Evolutionary conservation across 2,888 invertebrate genomes (phyloP), one percentile per base, ranked within the genome.

Genomic region (Masnerella sp.): DNA sequence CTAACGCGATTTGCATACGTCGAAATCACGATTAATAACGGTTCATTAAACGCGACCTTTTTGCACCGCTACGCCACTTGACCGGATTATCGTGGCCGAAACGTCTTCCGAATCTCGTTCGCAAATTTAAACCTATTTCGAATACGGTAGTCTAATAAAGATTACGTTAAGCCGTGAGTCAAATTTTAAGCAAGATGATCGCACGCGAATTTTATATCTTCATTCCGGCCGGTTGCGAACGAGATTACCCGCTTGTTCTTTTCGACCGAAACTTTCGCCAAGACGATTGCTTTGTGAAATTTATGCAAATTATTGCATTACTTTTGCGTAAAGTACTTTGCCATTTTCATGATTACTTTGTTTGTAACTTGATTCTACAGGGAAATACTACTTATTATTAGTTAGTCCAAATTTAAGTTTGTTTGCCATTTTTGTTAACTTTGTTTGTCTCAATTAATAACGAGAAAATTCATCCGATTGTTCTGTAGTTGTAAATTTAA

Each of bases 141-240:
- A 34, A 56, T 52, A 54, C 65, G 47, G 72, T 67, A 67, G 59
- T 52, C 61, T 67, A 67, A 72, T 72, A 67, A 61, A 72, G 67
- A 67, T 72, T 61, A 65, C 49, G 22, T 17, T 56, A 52, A 65
- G 45, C 45, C 20, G 43, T 51, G 45, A 71, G 30, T 64, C 43
- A 58, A 58, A 52, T 61, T 54, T 52, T 43, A 54, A 22, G 52
- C 20, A 47, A 52, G 43, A 43, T 38, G 36, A 71, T 64, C 64
- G 28, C 56, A 42, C 49, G 42, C 43, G 7, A 42, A 17, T 36
- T 51, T 71, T 49, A 34, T 70, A 12, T 34, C 62, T 61, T 61
- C 25, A 40, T 67, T 67, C 28, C 5, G 30, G 5, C 30, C 2
- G 30, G 2, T 1, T 2, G 17, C 15, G 17, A 17, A 7, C 5